Base-by-base conservation (phyloP, 2,797 vertebrate genomes). In the Sphaeramia orbicularis region DNA sequence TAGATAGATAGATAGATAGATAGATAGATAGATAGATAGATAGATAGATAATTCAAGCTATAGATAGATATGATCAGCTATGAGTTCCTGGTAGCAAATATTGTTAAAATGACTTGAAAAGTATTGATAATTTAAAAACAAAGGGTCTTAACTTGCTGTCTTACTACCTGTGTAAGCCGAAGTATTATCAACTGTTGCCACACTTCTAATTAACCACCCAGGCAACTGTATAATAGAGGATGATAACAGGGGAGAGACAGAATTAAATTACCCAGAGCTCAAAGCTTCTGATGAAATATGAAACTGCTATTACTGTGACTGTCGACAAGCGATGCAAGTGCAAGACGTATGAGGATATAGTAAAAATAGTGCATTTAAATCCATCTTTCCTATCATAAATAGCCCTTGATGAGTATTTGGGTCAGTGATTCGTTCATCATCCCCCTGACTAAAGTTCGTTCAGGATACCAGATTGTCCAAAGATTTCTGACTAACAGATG, bases 191-290 rank as follows among this genome's bases (percentile, higher is more conserved):
- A 72, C 49, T 74, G 74, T 58, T 71, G 65, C 62, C 75, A 55
- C 81, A 81, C 78, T 75, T 84, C 74, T 88, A 86, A 90, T 90
- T 80, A 89, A 55, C 60, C 6, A n/a, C 44, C 78, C 58, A 74
- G 73, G 59, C 76, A 54, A 80, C 86, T 82, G 72, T 54, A 66
- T 70, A 81, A 82, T 59, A 83, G 54, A 75, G 38, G 70, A 82
- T 81, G 81, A 86, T 86, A 78, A 88, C 58, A 83, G 78, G 63
- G 21, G 36, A 56, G 60, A 44, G 15, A 56, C 40, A 12, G 57
- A 63, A 70, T 73, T 57, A 78, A 84, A 88, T 80, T 63, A 83
- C 71, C 78, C 70, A 56, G 12, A 42, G 54, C 68, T 56, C 38
- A 64, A 58, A 52, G 30, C 32, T 6, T 16, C 65, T 35, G 42